Conservation (phyloP, 2,888 invertebrate species). For the Sisyra terminalis region DNA sequence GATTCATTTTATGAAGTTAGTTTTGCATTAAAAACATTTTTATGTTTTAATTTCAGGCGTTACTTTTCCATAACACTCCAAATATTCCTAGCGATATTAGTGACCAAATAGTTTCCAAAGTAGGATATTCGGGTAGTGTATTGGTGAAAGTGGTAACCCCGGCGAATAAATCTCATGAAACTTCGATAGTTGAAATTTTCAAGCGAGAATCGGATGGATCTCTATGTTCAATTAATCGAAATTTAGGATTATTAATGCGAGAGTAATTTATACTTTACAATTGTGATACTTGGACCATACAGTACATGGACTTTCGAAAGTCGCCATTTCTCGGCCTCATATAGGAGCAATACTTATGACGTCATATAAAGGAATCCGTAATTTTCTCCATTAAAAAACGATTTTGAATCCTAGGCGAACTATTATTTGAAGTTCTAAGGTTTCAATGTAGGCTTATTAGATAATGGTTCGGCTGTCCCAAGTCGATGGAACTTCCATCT, state of each 20-base stretch:
- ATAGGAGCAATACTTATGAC: too few relatives aligned
- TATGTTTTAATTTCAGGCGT: background rate
- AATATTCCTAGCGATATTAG: slow-evolving; percentile 22
- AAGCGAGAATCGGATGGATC: slow-evolving; percentile 45
- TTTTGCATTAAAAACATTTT: background rate
- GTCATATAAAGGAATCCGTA: too few relatives aligned
- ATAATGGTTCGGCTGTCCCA: too few relatives aligned
- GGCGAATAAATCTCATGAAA: slow-evolving; percentile 18
- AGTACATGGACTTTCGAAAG: too few relatives aligned
- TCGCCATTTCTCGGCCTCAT: too few relatives aligned
- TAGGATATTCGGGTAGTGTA: slow-evolving; percentile 27
- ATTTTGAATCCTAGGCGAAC: too few relatives aligned
- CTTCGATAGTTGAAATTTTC: slow-evolving; percentile 48
- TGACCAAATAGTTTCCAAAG: slow-evolving; percentile 17
- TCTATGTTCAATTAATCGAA: slow-evolving; percentile 53
- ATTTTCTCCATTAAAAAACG: too few relatives aligned
- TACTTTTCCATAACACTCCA: background rate
- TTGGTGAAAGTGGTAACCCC: slow-evolving; percentile 28
- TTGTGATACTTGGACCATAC: too few relatives aligned
- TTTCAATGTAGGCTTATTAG: too few relatives aligned
- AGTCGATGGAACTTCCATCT: too few relatives aligned
- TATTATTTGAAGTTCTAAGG: too few relatives aligned
- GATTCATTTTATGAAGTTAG: background rate
- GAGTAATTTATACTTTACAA: slow-evolving; percentile 20
- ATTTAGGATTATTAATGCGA: slow-evolving; percentile 38